Evolutionary conservation across 2,888 invertebrate genomes (phyloP), one percentile per base, ranked within the genome.

Genomic region (Agrotis puta): DNA sequence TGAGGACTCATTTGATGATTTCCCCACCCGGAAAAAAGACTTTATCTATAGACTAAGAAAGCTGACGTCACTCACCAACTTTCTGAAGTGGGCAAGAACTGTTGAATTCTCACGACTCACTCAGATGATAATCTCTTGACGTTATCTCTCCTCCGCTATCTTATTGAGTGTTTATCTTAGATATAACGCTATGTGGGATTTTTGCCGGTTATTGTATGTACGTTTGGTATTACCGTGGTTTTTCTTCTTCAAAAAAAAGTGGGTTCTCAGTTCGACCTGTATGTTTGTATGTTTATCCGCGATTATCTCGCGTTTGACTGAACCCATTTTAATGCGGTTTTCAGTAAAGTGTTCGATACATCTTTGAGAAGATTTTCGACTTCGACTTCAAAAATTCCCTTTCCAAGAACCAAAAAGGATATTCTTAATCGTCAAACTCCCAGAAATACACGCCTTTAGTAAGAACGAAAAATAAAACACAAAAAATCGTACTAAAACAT

Each of bases 81-180:
- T 64, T 24, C 45, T 78, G 64, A 78, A 74, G 68, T 74, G 74
- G 65, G 20, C 24, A 4, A 67, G 73, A 63, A 73, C 50, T 59
- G 33, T 33, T 71, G 50, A 63, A 71, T 83, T 83, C 83, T 83
- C 83, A 83, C 81, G 84, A 54, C 81, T 81, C 79, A 81, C 62
- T 56, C 75, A 74, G 81, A 81, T 77, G 56, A 7, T 81, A 81
- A 83, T 83, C 83, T 74, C 11, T 56, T 72, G 76, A 77, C 81
- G 74, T 64, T 83, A 83, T 83, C 83, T 20, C 1, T 3, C 9
- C 43, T 13, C n/a, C 47, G 43, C 62, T 83, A 83, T 83, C 83
- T 54, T 63, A 71, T 73, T 51, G 62, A 74, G 54, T 83, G 81
- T 83, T 81, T 83, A 72, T 81, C 74, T 79, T 22, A 77, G 81